Evolutionary conservation across 2,113 vertebrate species (phyloP), one percentile per base, ranked within the genome.

Genomic region (Noctilio leporinus): DNA sequence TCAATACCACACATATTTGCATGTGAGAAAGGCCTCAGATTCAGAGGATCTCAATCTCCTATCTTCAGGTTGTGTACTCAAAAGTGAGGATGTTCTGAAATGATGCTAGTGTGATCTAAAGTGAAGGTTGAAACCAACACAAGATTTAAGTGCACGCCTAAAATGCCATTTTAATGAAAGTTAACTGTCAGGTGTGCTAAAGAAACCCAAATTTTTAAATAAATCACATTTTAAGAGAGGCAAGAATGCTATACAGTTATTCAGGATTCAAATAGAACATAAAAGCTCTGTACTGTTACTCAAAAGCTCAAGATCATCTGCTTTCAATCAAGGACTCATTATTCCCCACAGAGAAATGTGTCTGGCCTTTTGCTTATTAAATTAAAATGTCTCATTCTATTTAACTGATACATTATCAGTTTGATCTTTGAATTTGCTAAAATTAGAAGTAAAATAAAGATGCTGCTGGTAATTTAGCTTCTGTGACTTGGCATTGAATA

Each of bases 401-500:
- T 96, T 95, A 86, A 90, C 0, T 1, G 55, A 95, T 55, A 80
- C 30, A 35, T 67, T 93, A 90, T 94, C 72, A 93, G 73, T 94
- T 89, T 55, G 72, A 76, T 96, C 35, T 73, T 92, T 97, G 89
- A 90, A 78, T 96, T 84, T 89, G 30, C 47, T 95, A 3, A 24
- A 75, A 96, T 7, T 77, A 97, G 77, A 77, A 89, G n/a, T 93
- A 96, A 91, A 97, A 97, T 30, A 76, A 96, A 96, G 73, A 95
- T 3, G 0, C 95, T 82, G 15, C 65, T 77, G 83, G 84, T 81
- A 84, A 97, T 96, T 97, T 95, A 97, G 84, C 70, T 83, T 97
- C 96, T 89, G 43, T 97, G 80, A 98, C 97, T 86, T 96, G 83
- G 28, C 86, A 95, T 49, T 20, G n/a, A 96, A 95, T 12, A 97